phyloP scores from a whole-genome alignment of 2,797 vertebrate genomes.

The Centropyge bicolor region DNA sequence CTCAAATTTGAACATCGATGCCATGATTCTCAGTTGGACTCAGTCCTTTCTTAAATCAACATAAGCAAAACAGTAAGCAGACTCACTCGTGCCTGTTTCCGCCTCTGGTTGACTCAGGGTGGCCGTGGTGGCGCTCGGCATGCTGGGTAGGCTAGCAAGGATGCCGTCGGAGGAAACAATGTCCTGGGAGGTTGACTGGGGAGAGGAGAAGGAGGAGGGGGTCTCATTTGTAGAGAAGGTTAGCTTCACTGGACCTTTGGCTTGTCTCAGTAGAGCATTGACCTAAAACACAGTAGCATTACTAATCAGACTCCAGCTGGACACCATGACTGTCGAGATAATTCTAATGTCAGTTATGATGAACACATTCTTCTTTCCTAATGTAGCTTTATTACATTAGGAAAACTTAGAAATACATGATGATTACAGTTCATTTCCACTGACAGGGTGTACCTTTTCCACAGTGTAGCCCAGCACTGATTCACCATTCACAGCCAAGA shows the following conservation, averaged over 20 bases:
- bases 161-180: slow-evolving; percentile 57
- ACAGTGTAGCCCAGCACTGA: slow-evolving; percentile 86
- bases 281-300: slow-evolving; percentile 80
- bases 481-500: slow-evolving; percentile 90
- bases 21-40: no score
- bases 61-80: background rate
- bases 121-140: slow-evolving; percentile 26
- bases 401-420: background rate
- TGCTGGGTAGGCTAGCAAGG: slow-evolving; percentile 52
- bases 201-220: slow-evolving; percentile 33
- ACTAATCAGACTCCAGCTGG: slow-evolving; percentile 4
- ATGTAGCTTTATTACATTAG: no score
- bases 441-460: slow-evolving; percentile 85
- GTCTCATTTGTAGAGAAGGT: slow-evolving; percentile 83
- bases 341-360: background rate
- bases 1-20: no score
- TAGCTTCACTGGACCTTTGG: slow-evolving; percentile 86
- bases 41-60: no score
- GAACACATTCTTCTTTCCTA: background rate
- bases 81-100: slow-evolving; percentile 89
- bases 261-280: slow-evolving; percentile 86
- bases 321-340: background rate
- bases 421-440: slow-evolving; percentile 2
- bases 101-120: slow-evolving; percentile 77
- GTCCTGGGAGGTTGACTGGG: slow-evolving; percentile 59